Conservation (phyloP, 2,797 vertebrate species). For the Brotula barbata region DNA sequence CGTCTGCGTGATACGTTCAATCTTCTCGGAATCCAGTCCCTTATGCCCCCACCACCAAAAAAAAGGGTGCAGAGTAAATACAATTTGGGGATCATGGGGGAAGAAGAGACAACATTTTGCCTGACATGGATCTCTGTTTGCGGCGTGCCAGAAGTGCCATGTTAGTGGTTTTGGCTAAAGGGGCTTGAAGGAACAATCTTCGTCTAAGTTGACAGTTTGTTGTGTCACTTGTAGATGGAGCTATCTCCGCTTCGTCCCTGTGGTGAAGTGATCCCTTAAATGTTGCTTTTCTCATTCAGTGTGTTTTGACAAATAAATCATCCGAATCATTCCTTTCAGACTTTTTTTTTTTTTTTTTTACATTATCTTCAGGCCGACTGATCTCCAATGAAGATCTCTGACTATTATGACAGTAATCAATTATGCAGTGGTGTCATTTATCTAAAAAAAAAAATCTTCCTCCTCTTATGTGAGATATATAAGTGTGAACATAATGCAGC, state of each 20-base stretch:
- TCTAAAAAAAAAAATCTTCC: constrained; percentile 25
- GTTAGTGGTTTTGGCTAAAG: constrained; percentile 70
- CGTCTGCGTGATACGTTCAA: constrained; percentile 36
- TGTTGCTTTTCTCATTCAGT: constrained; percentile 36
- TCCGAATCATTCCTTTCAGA: constrained; percentile 47
- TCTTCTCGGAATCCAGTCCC: constrained; percentile 38
- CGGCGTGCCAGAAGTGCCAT: constrained; percentile 60
- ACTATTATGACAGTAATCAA: constrained; percentile 62
- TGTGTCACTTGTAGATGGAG: constrained; percentile 64
- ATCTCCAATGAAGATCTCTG: constrained; percentile 51
- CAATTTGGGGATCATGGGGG: constrained; percentile 59
- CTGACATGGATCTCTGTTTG: constrained; percentile 46
- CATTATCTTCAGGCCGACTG: constrained; percentile 44
- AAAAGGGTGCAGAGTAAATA: constrained; percentile 48
- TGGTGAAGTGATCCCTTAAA: constrained; percentile 60
- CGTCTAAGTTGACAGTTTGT: constrained; percentile 73
- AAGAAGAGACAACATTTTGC: constrained; percentile 50
- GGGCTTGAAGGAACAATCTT: constrained; percentile 64
- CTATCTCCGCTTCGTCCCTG: constrained; percentile 69
- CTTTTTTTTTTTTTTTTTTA: too few species aligned
- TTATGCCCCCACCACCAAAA: constrained; percentile 27
- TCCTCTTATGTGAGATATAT: constrained; percentile 4
- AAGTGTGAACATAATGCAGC: constrained; percentile 12
- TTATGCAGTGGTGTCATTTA: constrained; percentile 51
- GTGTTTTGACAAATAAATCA: constrained; percentile 66